These are phyloP conservation scores for Atta texana DNA, from an alignment of 1,140 invertebrate species.

Conservation along the genomic window DNA sequence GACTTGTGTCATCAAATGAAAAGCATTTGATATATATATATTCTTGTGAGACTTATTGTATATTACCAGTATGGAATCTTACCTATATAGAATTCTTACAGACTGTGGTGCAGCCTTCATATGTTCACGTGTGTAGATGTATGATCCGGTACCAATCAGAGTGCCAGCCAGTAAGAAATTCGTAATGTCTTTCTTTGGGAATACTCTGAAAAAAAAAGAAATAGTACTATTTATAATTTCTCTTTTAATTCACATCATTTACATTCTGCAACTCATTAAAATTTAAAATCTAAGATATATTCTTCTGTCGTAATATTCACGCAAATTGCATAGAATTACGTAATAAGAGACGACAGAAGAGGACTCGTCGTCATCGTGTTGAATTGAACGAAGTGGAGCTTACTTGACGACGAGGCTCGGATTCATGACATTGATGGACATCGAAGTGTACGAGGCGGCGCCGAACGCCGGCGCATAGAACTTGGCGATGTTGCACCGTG, in stretches of 20 bases:
- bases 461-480: constrained; percentile 89
- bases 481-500: constrained; percentile 87
- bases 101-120: constrained; percentile 83
- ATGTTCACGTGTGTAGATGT: constrained; percentile 89
- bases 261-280: neutral
- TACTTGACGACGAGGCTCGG: constrained; percentile 88
- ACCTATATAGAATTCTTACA: constrained; percentile 87
- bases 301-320: neutral
- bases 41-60: neutral
- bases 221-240: neutral
- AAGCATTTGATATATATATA: no score
- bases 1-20: no score
- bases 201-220: constrained; percentile 85
- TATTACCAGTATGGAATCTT: constrained; percentile 57
- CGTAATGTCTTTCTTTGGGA: constrained; percentile 87
- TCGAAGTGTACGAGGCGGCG: constrained; percentile 87
- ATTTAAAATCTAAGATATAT: neutral
- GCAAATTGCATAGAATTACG: constrained; percentile 23
- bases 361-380: neutral
- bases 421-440: constrained; percentile 90
- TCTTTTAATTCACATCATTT: neutral
- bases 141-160: constrained; percentile 88
- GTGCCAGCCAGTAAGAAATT: constrained; percentile 88
- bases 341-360: constrained; percentile 4
- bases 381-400: constrained; percentile 25